phyloP scores from a whole-genome alignment of 2,888 invertebrate species.

The Alviniconcha strummeri region DNA sequence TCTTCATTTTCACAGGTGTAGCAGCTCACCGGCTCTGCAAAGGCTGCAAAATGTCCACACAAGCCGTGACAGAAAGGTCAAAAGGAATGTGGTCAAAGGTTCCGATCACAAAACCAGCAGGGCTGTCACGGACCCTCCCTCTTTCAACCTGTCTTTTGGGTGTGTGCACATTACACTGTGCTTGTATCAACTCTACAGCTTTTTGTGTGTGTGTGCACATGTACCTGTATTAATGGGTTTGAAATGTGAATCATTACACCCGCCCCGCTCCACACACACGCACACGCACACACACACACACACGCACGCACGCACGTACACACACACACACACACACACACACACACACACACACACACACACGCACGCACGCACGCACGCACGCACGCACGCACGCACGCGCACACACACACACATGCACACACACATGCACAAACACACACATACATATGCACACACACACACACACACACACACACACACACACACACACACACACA shows the following conservation, averaged over 20 bases:
- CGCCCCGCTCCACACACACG: too few relatives aligned
- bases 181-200: too few relatives aligned
- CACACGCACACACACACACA: background rate
- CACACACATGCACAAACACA: background rate
- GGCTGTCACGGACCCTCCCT: too few relatives aligned
- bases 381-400: background rate
- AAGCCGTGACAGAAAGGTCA: too few relatives aligned
- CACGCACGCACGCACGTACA: background rate
- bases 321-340: background rate
- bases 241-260: too few relatives aligned
- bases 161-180: too few relatives aligned
- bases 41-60: background rate
- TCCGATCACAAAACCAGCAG: too few relatives aligned
- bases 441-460: background rate
- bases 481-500: background rate
- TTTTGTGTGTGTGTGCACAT: too few relatives aligned
- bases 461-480: constrained; percentile 2
- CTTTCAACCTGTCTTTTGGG: too few relatives aligned
- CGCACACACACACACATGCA: background rate
- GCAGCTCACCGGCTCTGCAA: constrained; percentile 19
- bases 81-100: too few relatives aligned
- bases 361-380: background rate
- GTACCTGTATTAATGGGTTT: too few relatives aligned
- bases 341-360: background rate
- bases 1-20: constrained; percentile 24